Base-by-base conservation (phyloP, 2,888 invertebrate genomes). In the Lochmaea crataegi region DNA sequence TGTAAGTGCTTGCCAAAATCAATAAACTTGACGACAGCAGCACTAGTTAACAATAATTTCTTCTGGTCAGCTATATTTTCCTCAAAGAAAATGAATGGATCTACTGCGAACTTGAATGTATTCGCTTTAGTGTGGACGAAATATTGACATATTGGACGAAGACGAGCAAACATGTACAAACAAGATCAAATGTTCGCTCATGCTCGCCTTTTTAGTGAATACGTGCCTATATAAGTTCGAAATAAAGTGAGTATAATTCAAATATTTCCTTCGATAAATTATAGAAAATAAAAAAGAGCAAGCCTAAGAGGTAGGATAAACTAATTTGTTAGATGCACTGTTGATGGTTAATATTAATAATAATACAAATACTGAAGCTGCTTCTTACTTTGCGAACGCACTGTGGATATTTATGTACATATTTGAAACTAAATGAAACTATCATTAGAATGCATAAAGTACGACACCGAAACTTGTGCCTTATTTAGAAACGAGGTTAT, bases 341-440 rank as follows among this genome's bases (percentile, higher is more conserved):
- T 45, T 45, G 14, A 11, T 14, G 45, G 11, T 45, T 53, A 11
- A 18, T 53, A 18, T 53, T 3, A 51, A 6, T 51, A 53, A 53
- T 53, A 16, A 53, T 16, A 18, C 18, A 53, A 51, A 51, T 51
- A 51, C 51, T 51, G 51, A 53, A 53, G 53, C 18, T 1, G 18
- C 16, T 53, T 9, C 53, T 53, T 0, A 18, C 53, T 53, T 53
- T 10, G 53, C n/a, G 9, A 53, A 53, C 53, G 16, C 53, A 53
- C 53, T 53, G 53, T 16, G 53, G 18, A 53, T 58, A 14, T 58
- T 38, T 58, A 58, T 58, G 7, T 58, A 58, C 58, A 58, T 2
- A 18, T 53, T 53, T 7, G 9, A 58, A 58, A 58, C 58, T 57
- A 57, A 57, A 22, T 26, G 14, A 58, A 32, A 11, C 32, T 58